phyloP scores from a whole-genome alignment of 2,797 vertebrate genomes.

The Gymnopithys bicolor region DNA sequence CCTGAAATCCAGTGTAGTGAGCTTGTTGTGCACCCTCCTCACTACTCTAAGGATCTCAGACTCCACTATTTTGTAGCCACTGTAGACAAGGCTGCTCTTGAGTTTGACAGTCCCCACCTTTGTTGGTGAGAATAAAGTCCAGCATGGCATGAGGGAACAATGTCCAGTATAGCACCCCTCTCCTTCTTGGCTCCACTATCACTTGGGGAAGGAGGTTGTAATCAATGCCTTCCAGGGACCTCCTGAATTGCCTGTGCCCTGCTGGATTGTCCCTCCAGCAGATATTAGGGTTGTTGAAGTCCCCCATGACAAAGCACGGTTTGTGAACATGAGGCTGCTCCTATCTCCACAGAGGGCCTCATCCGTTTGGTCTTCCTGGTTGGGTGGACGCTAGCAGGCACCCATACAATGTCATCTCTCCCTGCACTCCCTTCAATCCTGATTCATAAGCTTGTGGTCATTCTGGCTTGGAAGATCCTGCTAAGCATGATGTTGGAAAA shows the following conservation, averaged over 20 bases:
- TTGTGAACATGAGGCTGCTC: not conserved
- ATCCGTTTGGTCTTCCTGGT: not conserved
- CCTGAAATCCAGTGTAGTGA: not conserved
- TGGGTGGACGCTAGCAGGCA: not conserved
- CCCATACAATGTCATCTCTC: not conserved
- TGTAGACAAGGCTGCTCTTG: not conserved
- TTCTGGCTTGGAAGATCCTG: not conserved
- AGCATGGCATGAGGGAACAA: fast-evolving
- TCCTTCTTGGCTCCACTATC: not conserved
- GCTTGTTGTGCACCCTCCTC: not conserved
- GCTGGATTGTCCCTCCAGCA: not conserved
- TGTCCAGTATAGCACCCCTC: not conserved
- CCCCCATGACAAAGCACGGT: not conserved
- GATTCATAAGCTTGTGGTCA: not conserved
- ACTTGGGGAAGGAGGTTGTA: not conserved
- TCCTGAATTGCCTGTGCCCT: not conserved
- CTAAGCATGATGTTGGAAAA: not conserved
- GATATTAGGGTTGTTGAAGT: not conserved
- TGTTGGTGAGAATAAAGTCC: not conserved
- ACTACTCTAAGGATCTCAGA: not conserved
- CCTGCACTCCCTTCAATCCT: not conserved
- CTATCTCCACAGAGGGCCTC: not conserved
- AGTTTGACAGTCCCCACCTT: not conserved
- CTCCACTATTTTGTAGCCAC: not conserved
- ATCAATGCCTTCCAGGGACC: not conserved